Conservation (phyloP, 2,888 invertebrate species). For the Drosophila neonasuta region DNA sequence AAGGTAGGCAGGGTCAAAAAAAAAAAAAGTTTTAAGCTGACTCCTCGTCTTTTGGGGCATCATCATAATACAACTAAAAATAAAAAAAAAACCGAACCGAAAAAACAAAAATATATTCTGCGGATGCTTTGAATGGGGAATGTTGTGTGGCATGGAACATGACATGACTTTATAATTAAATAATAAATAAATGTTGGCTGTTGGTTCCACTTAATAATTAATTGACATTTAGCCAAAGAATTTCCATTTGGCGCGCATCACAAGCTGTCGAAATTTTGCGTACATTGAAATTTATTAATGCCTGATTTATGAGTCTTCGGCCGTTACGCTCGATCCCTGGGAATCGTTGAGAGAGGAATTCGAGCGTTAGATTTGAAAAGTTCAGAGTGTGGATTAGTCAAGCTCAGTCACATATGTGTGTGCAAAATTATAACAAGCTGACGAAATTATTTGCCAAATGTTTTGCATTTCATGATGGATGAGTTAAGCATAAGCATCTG, state of each 20-base stretch:
- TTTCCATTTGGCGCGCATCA: conserved; percentile 40
- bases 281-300: conserved; percentile 68
- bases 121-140: conserved; percentile 25
- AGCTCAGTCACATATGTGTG: conserved; percentile 52
- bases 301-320: conserved; percentile 60
- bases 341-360: conserved; percentile 45
- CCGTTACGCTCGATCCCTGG: conserved; percentile 51
- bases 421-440: conserved; percentile 42
- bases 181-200: conserved; percentile 30
- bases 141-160: conserved; percentile 44
- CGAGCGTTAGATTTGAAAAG: conserved; percentile 66
- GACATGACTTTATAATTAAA: conserved; percentile 73
- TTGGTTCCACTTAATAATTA: conserved; percentile 68
- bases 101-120: conserved; percentile 32
- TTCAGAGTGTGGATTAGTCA: conserved; percentile 44
- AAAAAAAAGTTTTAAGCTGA: conserved; percentile 12
- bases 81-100: neutral
- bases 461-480: conserved; percentile 41
- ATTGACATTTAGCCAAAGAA: conserved; percentile 74
- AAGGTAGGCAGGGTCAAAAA: conserved; percentile 36
- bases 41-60: conserved; percentile 24
- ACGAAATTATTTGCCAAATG: conserved; percentile 32
- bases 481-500: conserved; percentile 1
- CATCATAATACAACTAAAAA: conserved; percentile 27
- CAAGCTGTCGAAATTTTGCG: conserved; percentile 55